phyloP scores from a whole-genome alignment of 2,797 vertebrate genomes.

The Sus cebifrons region DNA sequence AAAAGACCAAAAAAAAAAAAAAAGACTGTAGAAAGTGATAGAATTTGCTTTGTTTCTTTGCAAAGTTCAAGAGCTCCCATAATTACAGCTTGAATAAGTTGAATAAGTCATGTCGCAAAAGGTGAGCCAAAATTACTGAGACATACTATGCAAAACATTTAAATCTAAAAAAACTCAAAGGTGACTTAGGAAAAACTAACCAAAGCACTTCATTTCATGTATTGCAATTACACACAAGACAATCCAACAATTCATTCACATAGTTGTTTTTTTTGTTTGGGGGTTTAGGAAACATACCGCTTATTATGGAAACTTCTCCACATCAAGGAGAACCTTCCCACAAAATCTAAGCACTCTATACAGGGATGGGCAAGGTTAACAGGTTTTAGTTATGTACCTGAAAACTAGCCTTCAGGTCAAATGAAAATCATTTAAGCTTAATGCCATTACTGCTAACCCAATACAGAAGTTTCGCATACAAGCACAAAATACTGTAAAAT shows the following conservation, averaged over 20 bases:
- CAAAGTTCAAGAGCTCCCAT: slow-evolving; percentile 38
- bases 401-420: slow-evolving; percentile 1
- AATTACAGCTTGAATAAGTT: slow-evolving; percentile 5
- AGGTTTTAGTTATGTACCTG: slow-evolving; percentile 12
- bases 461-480: neutral
- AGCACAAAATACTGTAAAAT: slow-evolving; percentile 50
- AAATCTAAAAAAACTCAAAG: slow-evolving; percentile 49
- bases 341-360: neutral
- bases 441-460: neutral
- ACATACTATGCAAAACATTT: slow-evolving; percentile 4
- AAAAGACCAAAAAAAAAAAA: neutral
- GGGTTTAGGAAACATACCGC: slow-evolving; percentile 18
- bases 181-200: slow-evolving; percentile 26
- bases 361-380: neutral
- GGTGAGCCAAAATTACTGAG: neutral
- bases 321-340: neutral
- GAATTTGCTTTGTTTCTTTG: neutral
- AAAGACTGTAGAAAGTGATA: neutral
- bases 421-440: neutral
- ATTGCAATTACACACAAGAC: neutral
- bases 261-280: neutral
- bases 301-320: neutral
- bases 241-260: slow-evolving; percentile 15
- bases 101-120: neutral
- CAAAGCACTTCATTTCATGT: slow-evolving; percentile 55